Evolutionary conservation across 2,797 vertebrate genomes (phyloP), one percentile per base, ranked within the genome.

Genomic region (Cygnus olor): DNA sequence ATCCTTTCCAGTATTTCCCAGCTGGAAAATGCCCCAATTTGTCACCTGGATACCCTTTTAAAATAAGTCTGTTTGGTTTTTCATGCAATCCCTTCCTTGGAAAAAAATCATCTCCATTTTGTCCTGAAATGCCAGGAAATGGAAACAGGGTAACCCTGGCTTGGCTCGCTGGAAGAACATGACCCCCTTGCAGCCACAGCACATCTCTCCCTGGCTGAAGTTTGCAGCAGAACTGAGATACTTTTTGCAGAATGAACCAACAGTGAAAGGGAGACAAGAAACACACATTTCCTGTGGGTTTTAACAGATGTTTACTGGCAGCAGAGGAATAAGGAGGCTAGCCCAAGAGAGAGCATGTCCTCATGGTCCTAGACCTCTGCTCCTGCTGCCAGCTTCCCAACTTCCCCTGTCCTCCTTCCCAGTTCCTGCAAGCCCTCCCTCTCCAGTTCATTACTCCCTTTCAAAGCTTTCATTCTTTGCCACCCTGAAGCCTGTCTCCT

Each of bases 291-390:
- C 45, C 70, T 88, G 77, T 0, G 1, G 44, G 34, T 78, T 73
- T 51, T 81, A 71, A 54, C 74, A 80, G 71, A 74, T 82, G 64
- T 92, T 92, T 92, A 57, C 89, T 66, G 42, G 72, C 49, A 91
- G 61, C 61, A 93, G 74, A 85, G 49, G 45, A 84, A 27, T 60
- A 70, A 66, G 42, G 22, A 91, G 49, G 82, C 13, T 54, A 87
- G 61, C 24, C 40, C 42, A 47, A 49, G 24, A 74, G 10, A 80
- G 17, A 74, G 16, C 6, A 11, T 28, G 58, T 80, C 85, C 61
- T 87, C 2, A 0, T 34, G 24, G 49, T 80, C 25, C 32, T 44
- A 94, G 74, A 69, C 42, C 45, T 78, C 70, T 92, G 63, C 36
- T 85, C 12, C 81, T 20, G 28, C 69, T 90, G 38, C 45, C 54